Conservation (phyloP, 2,888 invertebrate genomes). For the Apoda limacodes region DNA sequence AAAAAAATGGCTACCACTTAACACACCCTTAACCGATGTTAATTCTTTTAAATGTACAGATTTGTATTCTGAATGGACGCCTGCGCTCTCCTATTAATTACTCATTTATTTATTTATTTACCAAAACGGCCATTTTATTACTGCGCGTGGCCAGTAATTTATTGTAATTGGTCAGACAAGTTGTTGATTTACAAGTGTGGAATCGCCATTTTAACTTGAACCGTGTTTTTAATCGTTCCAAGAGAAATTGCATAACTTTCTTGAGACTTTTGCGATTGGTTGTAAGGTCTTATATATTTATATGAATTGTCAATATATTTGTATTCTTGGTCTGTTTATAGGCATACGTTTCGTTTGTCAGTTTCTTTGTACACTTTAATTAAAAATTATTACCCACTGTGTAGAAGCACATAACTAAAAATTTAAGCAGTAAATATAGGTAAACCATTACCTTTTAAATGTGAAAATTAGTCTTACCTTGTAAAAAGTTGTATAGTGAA, state of each 20-base stretch:
- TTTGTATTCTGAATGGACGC: constrained; percentile 49
- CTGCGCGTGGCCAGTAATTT: constrained; percentile 44
- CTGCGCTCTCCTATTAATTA: constrained; percentile 43
- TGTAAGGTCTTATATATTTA: background rate
- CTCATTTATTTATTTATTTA: constrained; percentile 56
- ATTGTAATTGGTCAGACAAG: constrained; percentile 60
- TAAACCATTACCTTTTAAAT: no score
- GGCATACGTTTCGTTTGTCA: no score
- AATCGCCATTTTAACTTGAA: no score
- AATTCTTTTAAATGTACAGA: constrained; percentile 57
- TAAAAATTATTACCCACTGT: no score
- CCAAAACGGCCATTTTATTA: constrained; percentile 55
- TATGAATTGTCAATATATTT: constrained; percentile 1
- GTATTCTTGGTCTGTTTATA: constrained; percentile 6
- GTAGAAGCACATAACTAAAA: no score
- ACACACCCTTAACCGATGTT: constrained; percentile 33
- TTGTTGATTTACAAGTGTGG: no score
- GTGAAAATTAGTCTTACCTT: no score
- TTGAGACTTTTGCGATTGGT: background rate
- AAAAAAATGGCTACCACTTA: constrained; percentile 30
- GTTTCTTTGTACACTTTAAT: no score
- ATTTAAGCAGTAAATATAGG: no score
- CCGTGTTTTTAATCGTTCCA: no score
- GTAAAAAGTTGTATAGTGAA: no score
- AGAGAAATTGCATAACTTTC: no score